A percentile compares a stretch with the other conserved stretches of the same genome.
These are phyloP conservation scores for Boulengeromyrus knoepffleri DNA, from an alignment of 2,113 vertebrate genomes.

Conservation along the genomic window DNA sequence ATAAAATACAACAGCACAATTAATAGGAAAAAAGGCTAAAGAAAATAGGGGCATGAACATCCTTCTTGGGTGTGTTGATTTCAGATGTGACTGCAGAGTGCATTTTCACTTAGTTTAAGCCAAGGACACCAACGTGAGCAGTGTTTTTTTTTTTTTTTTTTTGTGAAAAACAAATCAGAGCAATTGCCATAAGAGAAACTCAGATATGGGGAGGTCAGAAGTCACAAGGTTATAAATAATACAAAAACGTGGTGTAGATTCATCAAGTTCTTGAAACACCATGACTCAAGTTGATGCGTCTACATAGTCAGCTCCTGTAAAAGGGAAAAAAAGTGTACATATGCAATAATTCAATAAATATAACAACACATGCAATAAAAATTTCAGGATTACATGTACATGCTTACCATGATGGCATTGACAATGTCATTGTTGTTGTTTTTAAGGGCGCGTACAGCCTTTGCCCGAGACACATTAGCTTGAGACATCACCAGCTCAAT, in stretches of 20 bases:
- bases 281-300: background rate
- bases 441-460: slow-evolving; percentile 95
- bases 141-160: background rate
- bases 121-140: background rate
- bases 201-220: background rate
- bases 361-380: background rate
- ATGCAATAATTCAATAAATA: background rate
- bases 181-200: background rate
- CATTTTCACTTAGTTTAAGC: background rate
- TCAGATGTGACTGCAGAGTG: background rate
- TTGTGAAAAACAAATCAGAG: background rate
- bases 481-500: slow-evolving; percentile 99
- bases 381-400: background rate
- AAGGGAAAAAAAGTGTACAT: background rate
- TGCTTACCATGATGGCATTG: slow-evolving; percentile 95
- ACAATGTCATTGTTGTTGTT: slow-evolving; percentile 99
- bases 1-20: background rate
- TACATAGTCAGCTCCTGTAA: slow-evolving; percentile 81
- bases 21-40: background rate
- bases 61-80: background rate
- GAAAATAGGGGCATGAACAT: background rate
- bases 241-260: slow-evolving; percentile 12
- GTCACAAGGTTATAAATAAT: slow-evolving; percentile 12
- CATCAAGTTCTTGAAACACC: background rate
- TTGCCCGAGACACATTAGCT: slow-evolving; percentile 93